Base-by-base conservation (phyloP, 2,113 vertebrate genomes). In the Myotis brandtii region DNA sequence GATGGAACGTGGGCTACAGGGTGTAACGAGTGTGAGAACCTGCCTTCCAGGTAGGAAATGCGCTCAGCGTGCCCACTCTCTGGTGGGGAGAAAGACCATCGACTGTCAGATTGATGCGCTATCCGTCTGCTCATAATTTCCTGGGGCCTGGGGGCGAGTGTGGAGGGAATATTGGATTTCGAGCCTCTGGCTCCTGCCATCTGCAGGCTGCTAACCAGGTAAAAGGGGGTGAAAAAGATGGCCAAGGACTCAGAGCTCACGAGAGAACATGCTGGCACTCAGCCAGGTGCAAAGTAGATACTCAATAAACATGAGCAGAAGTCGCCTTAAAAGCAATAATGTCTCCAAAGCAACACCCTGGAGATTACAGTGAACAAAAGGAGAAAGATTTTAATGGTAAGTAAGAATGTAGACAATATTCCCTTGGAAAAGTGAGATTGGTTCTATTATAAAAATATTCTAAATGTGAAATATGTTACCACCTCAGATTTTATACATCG, bases 41-140 rank as follows among this genome's bases (percentile, higher is more conserved):
- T 3, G 23, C 54, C 54, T 32, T 1, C 4, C 79, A 70, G 54
- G 75, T 0, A 16, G 27, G 37, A 43, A 20, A 37, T 6, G 20
- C 13, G 16, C 30, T 46, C 14, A 25, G 14, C 0, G 2, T 11
- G 54, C 14, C 30, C 16, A 3, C 11, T 17, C 34, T 13, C 0
- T 0, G 25, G 11, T 10, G 7, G 64, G 50, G 32, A 66, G 10
- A 9, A 17, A n/a, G 69, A 46, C 11, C 2, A 16, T 3, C 37
- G 3, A 2, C 27, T 2, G 27, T 67, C 18, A 23, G 48, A 21
- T 0, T 2, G 30, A 30, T 1, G 32, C 16, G 23, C 11, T 1
- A 4, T 72, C n/a, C n/a, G 27, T 17, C 70, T 89, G 52, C 75
- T 89, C 21, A 5, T 0, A 9, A 37, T 2, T 52, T 46, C 43